phyloP scores from a whole-genome alignment of 1,140 invertebrate genomes.

The Agraylea sexmaculata region DNA sequence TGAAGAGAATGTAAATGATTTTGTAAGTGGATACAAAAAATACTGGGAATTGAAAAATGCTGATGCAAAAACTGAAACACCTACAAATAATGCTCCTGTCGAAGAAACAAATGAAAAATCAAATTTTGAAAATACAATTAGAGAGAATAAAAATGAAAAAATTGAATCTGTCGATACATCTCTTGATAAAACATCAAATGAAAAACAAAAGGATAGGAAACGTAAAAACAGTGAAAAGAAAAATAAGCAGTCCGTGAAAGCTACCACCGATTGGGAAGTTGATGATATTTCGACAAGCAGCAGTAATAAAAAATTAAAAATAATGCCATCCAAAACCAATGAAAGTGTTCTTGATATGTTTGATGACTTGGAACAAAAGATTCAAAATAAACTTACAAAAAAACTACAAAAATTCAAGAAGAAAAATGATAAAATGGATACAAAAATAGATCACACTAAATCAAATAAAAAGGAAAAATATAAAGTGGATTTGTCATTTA shows the following conservation, averaged over 20 bases:
- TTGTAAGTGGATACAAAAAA: constrained; percentile 56
- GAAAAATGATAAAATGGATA: constrained; percentile 22
- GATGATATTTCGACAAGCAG: constrained; percentile 24
- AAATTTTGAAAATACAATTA: constrained; percentile 26
- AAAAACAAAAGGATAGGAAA: constrained; percentile 18
- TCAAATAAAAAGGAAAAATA: too few relatives aligned
- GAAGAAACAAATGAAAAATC: constrained; percentile 9
- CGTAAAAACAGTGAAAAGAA: constrained; percentile 14
- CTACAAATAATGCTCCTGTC: too few relatives aligned
- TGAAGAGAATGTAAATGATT: constrained; percentile 45
- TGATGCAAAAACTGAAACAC: constrained; percentile 27
- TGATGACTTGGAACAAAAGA: constrained; percentile 42
- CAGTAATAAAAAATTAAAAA: constrained; percentile 15
- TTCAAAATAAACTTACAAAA: constrained; percentile 38
- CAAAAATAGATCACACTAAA: constrained; percentile 19
- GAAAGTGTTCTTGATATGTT: constrained; percentile 41
- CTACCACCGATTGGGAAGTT: constrained; percentile 38
- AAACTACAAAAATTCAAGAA: constrained; percentile 38
- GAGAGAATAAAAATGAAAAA: constrained; percentile 24
- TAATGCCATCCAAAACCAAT: constrained; percentile 15
- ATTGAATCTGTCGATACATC: too few relatives aligned
- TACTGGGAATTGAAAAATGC: constrained; percentile 51
- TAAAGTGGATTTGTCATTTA: constrained; percentile 45
- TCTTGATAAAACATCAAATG: too few relatives aligned
- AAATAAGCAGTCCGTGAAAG: constrained; percentile 24